These are phyloP conservation scores for Oncorhynchus keta DNA, from an alignment of 2,113 vertebrate species.

Conservation along the genomic window DNA sequence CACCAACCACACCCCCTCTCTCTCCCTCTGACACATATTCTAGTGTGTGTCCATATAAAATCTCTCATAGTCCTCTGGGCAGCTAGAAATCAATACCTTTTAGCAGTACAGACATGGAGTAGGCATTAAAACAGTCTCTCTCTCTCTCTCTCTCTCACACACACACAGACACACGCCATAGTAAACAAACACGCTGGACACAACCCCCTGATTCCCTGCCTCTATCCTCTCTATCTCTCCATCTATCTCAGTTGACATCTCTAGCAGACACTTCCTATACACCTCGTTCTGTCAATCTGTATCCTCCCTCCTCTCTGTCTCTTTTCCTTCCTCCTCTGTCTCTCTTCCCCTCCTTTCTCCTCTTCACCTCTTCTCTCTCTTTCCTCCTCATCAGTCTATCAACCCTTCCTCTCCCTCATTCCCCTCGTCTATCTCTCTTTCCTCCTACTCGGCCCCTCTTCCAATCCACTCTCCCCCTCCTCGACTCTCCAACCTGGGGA, in stretches of 20 bases:
- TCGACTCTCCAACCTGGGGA: no score
- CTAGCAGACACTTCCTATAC: neutral
- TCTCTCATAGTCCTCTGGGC: neutral
- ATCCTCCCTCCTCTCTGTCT: neutral
- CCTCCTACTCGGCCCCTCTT: no score
- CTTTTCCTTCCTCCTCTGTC: neutral
- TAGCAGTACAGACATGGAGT: neutral
- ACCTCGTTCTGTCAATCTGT: neutral
- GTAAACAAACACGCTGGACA: neutral
- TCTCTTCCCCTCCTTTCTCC: slow-evolving; percentile 23
- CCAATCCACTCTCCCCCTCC: no score
- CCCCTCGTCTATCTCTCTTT: neutral
- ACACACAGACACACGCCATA: neutral
- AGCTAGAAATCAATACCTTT: slow-evolving; percentile 4
- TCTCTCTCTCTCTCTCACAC: neutral
- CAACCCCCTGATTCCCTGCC: neutral
- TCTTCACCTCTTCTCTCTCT: slow-evolving; percentile 24
- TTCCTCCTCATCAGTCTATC: slow-evolving; percentile 10
- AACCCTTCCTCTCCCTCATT: slow-evolving; percentile 30
- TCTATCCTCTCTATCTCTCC: neutral
- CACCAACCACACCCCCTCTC: no score
- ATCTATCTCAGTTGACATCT: neutral
- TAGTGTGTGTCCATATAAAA: neutral
- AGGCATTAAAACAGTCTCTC: neutral
- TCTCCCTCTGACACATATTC: slow-evolving; percentile 6